phyloP scores from a whole-genome alignment of 2,113 vertebrate genomes.

The Ammospiza nelsoni region DNA sequence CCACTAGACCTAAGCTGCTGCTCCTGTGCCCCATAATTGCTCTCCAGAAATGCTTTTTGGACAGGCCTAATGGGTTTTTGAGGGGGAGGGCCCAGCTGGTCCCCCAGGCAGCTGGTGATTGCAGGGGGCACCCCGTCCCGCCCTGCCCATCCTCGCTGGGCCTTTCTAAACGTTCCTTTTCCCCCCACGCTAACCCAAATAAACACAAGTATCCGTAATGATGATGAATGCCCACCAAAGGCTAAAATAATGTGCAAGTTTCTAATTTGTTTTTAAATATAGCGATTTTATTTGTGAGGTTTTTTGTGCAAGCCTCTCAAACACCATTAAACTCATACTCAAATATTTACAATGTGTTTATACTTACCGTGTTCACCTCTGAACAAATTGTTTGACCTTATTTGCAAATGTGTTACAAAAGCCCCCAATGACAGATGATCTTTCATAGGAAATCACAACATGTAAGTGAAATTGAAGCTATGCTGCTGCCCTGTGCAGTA shows the following conservation, averaged over 20 bases:
- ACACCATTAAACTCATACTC: conserved; percentile 74
- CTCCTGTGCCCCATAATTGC: background rate
- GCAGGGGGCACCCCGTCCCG: fast-evolving
- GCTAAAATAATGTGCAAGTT: conserved; percentile 66
- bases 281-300: conserved; percentile 55
- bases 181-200: conserved; percentile 35
- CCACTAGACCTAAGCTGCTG: too few relatives aligned
- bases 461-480: conserved; percentile 66
- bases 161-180: background rate
- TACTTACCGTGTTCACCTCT: conserved; percentile 65
- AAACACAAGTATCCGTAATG: conserved; percentile 66
- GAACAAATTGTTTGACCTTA: conserved; percentile 75
- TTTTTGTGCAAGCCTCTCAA: conserved; percentile 52
- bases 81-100: fast-evolving
- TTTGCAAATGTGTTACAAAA: conserved; percentile 71
- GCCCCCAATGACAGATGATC: conserved; percentile 66
- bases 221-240: conserved; percentile 67
- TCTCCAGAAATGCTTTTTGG: background rate
- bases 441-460: conserved; percentile 71
- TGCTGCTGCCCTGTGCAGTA: conserved; percentile 53
- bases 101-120: fast-evolving
- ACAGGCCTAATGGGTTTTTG: background rate
- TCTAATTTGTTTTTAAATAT: conserved; percentile 69
- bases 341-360: conserved; percentile 75
- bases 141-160: background rate